Conservation (phyloP, 2,113 vertebrate genomes). For the Thomomys bottae region DNA sequence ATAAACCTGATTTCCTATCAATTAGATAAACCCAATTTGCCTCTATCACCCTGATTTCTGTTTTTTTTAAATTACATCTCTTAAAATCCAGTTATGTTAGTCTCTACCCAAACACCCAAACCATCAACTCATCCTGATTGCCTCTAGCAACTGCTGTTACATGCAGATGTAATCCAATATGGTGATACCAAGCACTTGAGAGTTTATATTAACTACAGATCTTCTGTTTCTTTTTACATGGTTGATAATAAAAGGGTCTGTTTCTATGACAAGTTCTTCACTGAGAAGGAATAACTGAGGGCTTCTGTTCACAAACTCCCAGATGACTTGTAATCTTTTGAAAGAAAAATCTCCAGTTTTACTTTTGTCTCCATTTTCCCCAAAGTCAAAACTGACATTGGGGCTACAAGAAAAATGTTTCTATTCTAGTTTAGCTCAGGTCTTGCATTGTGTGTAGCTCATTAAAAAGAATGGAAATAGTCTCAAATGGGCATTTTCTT, state of each 20-base stretch:
- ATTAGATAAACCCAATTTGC: too few species aligned
- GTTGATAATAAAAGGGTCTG: background rate
- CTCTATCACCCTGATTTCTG: background rate
- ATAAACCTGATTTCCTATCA: background rate
- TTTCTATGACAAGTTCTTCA: background rate
- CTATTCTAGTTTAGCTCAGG: background rate
- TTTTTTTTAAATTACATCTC: background rate
- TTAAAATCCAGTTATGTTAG: background rate
- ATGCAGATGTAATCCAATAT: background rate
- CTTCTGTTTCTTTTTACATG: background rate
- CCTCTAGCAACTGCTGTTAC: conserved; percentile 9
- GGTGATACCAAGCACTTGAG: fast-evolving
- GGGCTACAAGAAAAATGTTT: background rate
- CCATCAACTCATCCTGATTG: background rate
- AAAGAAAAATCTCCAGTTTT: background rate
- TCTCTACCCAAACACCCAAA: background rate
- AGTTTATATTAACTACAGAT: background rate
- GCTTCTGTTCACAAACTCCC: background rate
- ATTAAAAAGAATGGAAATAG: background rate
- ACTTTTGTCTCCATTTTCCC: background rate
- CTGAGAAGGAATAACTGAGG: background rate
- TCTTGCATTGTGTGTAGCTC: background rate
- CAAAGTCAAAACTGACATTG: background rate
- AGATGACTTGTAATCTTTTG: background rate
- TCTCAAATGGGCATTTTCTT: background rate